Percentiles rank a stretch among this genome's conserved stretches.
phyloP scores from a whole-genome alignment of 2,113 vertebrate species.

The Phalacrocorax carbo region DNA sequence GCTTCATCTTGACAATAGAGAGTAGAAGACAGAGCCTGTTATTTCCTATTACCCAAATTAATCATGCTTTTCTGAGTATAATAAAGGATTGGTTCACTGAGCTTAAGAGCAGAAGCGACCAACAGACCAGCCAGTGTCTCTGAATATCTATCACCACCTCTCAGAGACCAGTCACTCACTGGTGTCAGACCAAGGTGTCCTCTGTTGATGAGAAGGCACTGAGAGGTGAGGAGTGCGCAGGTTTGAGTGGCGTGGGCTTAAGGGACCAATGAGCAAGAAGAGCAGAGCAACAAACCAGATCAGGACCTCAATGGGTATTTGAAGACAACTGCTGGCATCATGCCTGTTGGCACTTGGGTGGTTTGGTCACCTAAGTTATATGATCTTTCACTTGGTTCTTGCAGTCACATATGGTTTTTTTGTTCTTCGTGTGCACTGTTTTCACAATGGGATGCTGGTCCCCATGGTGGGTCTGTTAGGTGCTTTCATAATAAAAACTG shows the following conservation, averaged over 20 bases:
- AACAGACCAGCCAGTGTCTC: not conserved
- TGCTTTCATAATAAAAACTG: not conserved
- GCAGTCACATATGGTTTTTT: not conserved
- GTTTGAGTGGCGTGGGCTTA: not conserved
- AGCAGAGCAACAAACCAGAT: not conserved
- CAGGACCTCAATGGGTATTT: not conserved
- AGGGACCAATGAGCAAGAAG: not conserved
- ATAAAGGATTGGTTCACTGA: not conserved
- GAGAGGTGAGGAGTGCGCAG: not conserved
- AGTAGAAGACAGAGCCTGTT: not conserved
- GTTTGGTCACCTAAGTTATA: not conserved
- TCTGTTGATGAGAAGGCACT: not conserved
- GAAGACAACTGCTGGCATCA: not conserved
- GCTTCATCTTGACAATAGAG: not conserved
- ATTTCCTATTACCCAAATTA: not conserved
- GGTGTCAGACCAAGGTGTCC: not conserved
- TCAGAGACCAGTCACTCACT: not conserved
- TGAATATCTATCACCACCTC: not conserved
- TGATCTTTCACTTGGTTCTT: not conserved
- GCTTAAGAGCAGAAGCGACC: not conserved
- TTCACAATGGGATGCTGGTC: not conserved
- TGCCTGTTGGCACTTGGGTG: not conserved
- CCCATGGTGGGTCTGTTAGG: not conserved
- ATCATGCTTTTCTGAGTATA: not conserved
- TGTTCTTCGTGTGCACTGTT: not conserved